Evolutionary conservation across 2,797 vertebrate species (phyloP).

Genomic region (Mareca penelope): DNA sequence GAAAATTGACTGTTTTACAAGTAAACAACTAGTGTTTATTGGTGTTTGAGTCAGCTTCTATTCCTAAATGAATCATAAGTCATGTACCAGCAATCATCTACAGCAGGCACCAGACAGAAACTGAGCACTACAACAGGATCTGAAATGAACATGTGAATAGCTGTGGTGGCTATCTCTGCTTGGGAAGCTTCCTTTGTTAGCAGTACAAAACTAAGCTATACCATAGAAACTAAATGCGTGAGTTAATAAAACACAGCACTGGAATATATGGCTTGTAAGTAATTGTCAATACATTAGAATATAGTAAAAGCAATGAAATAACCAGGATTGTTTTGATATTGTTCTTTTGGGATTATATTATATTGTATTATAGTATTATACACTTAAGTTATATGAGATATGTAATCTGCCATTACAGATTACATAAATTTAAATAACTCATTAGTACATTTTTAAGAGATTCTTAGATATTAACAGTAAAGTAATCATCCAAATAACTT

Average conservation of each 20-base stretch:
- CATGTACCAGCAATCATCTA: not conserved
- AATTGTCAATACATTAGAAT: not conserved
- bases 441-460: not conserved
- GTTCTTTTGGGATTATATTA: not conserved
- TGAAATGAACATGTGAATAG: not conserved
- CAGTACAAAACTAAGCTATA: not conserved
- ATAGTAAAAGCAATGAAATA: not conserved
- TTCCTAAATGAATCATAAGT: constrained; percentile 8
- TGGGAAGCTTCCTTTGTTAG: not conserved
- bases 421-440: not conserved
- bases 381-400: not conserved
- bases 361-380: not conserved
- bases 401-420: not conserved
- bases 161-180: not conserved
- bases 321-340: not conserved
- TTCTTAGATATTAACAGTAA: not conserved
- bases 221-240: not conserved
- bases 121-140: not conserved
- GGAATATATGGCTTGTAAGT: not conserved
- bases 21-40: not conserved
- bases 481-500: not conserved
- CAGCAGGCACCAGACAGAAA: not conserved
- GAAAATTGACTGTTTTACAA: not conserved
- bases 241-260: not conserved
- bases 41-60: not conserved